phyloP scores from a whole-genome alignment of 2,113 vertebrate species.

The Gadus macrocephalus region DNA sequence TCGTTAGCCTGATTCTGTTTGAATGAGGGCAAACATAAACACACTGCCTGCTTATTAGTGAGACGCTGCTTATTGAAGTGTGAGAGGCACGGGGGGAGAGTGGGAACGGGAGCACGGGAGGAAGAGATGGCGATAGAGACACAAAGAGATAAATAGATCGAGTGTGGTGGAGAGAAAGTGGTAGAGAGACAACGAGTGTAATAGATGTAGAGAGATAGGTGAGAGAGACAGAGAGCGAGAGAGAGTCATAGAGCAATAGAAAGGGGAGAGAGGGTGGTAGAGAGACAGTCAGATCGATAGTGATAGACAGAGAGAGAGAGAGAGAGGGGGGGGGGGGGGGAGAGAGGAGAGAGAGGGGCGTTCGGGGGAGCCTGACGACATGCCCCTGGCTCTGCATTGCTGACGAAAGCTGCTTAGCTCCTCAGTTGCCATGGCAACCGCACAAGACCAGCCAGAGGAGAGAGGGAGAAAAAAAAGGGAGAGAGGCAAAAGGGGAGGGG shows the following conservation, averaged over 20 bases:
- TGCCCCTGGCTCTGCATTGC: slow-evolving; percentile 79
- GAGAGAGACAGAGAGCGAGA: too few species aligned
- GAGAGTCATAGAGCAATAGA: slow-evolving; percentile 18
- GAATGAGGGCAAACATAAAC: too few species aligned
- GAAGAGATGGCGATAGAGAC: too few species aligned
- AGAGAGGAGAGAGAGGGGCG: slow-evolving; percentile 43
- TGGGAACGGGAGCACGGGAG: background rate
- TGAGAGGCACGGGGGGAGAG: slow-evolving; percentile 17
- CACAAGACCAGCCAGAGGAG: slow-evolving; percentile 75
- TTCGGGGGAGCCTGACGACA: slow-evolving; percentile 71
- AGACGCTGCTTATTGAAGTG: too few species aligned
- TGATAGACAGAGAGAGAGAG: slow-evolving; percentile 24
- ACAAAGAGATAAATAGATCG: too few species aligned
- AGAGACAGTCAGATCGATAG: too few species aligned
- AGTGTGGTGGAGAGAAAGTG: too few species aligned
- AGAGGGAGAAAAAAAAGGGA: slow-evolving; percentile 61
- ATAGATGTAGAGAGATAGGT: slow-evolving; percentile 38
- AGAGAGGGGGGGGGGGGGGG: slow-evolving; percentile 32
- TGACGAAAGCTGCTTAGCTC: slow-evolving; percentile 85
- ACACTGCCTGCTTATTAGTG: too few species aligned
- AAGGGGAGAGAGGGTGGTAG: slow-evolving; percentile 19
- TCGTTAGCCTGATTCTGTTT: slow-evolving; percentile 8
- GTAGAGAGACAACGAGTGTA: slow-evolving; percentile 15
- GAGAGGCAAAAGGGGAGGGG: slow-evolving; percentile 77
- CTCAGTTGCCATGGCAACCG: slow-evolving; percentile 90